Conservation (phyloP, 2,113 vertebrate genomes). For the Trinectes maculatus region DNA sequence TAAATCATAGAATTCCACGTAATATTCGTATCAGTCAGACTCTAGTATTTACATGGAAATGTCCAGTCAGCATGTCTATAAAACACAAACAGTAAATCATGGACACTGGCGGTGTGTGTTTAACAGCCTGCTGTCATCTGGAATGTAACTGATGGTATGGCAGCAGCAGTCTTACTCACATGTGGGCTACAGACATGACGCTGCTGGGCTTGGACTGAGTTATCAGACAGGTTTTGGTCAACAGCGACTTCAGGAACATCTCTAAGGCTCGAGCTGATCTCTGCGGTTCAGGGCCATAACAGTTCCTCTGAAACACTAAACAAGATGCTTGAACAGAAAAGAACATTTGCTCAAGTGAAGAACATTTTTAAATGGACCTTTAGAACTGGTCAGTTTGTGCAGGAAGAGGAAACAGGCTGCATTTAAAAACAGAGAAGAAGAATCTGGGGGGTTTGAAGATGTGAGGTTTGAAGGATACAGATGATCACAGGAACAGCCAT, state of each 20-base stretch:
- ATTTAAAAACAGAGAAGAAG: not conserved
- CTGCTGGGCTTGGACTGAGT: slow-evolving; percentile 76
- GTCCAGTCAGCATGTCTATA: not conserved
- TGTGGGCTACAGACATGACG: slow-evolving; percentile 76
- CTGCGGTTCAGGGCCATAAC: slow-evolving; percentile 45
- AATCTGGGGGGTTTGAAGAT: too few relatives aligned
- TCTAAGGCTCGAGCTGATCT: slow-evolving; percentile 78
- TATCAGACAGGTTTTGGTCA: slow-evolving; percentile 74
- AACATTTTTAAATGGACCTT: too few relatives aligned
- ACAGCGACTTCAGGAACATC: slow-evolving; percentile 79
- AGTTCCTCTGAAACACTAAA: not conserved
- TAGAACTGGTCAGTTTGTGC: too few relatives aligned
- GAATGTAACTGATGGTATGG: too few relatives aligned
- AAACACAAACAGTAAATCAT: not conserved
- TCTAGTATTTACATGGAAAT: too few relatives aligned
- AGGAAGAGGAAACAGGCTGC: too few relatives aligned
- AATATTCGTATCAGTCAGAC: too few relatives aligned
- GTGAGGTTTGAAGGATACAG: slow-evolving; percentile 75
- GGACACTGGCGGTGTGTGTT: not conserved
- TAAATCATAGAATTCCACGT: slow-evolving; percentile 28
- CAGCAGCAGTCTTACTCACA: slow-evolving; percentile 67
- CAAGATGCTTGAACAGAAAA: not conserved
- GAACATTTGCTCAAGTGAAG: too few relatives aligned
- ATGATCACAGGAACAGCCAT: slow-evolving; percentile 81
- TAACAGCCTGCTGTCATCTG: too few relatives aligned